Base-by-base conservation (phyloP, 2,113 vertebrate species). In the Gavialis gangeticus region DNA sequence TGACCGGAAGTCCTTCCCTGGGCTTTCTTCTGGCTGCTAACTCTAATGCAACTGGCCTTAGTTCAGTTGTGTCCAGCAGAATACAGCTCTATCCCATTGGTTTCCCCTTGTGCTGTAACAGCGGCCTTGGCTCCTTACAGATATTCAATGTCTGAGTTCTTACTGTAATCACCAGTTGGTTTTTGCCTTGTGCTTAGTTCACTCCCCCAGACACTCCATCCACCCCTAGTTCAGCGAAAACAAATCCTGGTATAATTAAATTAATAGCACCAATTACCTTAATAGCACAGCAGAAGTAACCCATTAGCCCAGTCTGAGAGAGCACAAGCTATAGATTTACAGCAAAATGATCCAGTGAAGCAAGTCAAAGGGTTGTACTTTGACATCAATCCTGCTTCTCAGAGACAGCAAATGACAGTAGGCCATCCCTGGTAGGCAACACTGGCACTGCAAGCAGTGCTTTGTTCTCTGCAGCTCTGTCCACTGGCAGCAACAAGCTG, bases 161-260 rank as follows among this genome's bases (percentile, higher is more conserved):
- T 10, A 2, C 4, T 34, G 2, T 8, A 58, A 80, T 69, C 10
- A 34, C 83, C 77, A 0, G 0, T 34, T 63, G 30, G 6, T 22
- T 86, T 75, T 85, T 89, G 77, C 19, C 1, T 30, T 69, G 1
- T 7, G 46, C 12, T 79, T 18, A 3, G 1, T 4, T 56, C 5
- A 37, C 34, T 6, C 6, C 28, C 18, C 30, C 77, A 21, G 46
- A n/a, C 85, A 2, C 37, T 73, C 30, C 83, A 22, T 16, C 80
- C 62, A 7, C n/a, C 21, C 54, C 80, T 82, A 69, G 1, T 75
- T 77, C 78, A 60, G 66, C 15, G 30, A 13, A 4, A 54, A 17
- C 2, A 73, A 2, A 79, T 37, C 4, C 63, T 27, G 37, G 1
- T 55, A 82, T 80, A 21, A 9, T 1, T 3, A 22, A 84, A 82